A percentile compares a stretch with the other conserved stretches of the same genome.
phyloP scores from a whole-genome alignment of 2,888 invertebrate genomes.

The Eucera pruinosa region DNA sequence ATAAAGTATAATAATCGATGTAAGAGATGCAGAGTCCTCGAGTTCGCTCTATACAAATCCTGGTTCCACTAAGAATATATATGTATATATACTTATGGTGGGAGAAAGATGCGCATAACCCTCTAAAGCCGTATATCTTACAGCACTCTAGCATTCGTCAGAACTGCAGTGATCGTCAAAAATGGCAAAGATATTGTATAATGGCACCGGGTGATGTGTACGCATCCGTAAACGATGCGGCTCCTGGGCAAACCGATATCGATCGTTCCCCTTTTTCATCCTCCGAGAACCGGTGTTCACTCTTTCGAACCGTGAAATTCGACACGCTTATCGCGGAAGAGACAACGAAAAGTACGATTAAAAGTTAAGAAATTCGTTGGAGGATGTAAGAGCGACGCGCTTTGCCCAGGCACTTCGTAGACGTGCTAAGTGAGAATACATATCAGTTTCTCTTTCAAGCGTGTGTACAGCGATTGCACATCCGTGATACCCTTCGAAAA shows the following conservation, averaged over 20 bases:
- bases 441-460: constrained; percentile 63
- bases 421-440: constrained; percentile 63
- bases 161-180: constrained; percentile 74
- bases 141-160: constrained; percentile 84
- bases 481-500: constrained; percentile 62
- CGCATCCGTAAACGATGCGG: constrained; percentile 51
- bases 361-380: no score
- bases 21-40: constrained; percentile 66
- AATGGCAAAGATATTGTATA: constrained; percentile 64
- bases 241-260: constrained; percentile 50
- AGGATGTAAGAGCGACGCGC: constrained; percentile 31
- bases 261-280: background rate
- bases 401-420: constrained; percentile 50
- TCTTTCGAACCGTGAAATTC: background rate
- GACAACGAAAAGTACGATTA: background rate
- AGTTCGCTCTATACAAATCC: constrained; percentile 71
- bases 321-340: background rate
- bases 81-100: constrained; percentile 49
- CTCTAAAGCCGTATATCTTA: constrained; percentile 83
- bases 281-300: background rate
- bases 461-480: constrained; percentile 69
- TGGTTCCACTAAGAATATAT: constrained; percentile 59
- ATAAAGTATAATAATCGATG: constrained; percentile 10
- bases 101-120: constrained; percentile 81
- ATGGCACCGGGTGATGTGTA: constrained; percentile 55